Percentiles rank a stretch among this genome's conserved stretches.
These are phyloP conservation scores for Anabacerthia variegaticeps DNA, from an alignment of 2,797 vertebrate species.

Conservation along the genomic window DNA sequence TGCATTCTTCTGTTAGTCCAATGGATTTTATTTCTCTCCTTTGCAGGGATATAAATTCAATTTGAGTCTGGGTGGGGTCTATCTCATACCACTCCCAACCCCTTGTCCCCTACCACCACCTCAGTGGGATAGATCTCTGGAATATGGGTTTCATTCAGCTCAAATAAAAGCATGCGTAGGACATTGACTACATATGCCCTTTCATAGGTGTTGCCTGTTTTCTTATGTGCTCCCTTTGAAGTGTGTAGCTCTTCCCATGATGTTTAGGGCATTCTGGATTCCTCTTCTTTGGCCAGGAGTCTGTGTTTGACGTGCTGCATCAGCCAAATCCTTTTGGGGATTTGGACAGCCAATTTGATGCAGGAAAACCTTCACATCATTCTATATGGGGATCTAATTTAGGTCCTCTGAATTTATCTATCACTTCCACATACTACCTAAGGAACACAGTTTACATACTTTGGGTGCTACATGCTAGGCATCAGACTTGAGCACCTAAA, in stretches of 20 bases:
- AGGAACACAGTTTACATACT: neutral
- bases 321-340: neutral
- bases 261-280: neutral
- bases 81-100: neutral
- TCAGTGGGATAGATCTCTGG: neutral
- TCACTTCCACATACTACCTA: neutral
- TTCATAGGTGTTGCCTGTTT: neutral
- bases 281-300: neutral
- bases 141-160: neutral
- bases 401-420: neutral
- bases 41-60: neutral
- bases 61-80: neutral
- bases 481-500: neutral
- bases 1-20: neutral
- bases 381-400: neutral
- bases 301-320: neutral
- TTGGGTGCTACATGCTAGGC: neutral
- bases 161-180: neutral
- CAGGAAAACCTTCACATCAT: neutral
- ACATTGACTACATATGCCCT: neutral
- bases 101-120: neutral
- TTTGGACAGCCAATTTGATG: neutral
- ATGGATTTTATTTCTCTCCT: neutral
- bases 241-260: neutral
- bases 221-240: neutral